Evolutionary conservation across 2,113 vertebrate genomes (phyloP), one percentile per base, ranked within the genome.

Genomic region (Procavia capensis): DNA sequence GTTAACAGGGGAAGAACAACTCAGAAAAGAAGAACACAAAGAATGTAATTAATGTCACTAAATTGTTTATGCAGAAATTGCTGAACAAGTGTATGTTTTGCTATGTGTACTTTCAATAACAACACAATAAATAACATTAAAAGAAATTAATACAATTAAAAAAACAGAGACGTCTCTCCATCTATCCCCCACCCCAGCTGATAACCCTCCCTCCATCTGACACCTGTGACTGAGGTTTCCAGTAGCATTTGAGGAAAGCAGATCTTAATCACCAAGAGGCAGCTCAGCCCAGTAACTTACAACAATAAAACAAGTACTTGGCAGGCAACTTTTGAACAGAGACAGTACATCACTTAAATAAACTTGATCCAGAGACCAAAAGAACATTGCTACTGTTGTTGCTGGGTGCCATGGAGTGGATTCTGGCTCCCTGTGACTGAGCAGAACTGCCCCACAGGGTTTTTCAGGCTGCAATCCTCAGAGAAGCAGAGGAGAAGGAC

Each of bases 301-400:
- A 96, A 83, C 34, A 9, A 72, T 9, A 90, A 85, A 78, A 39
- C n/a, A 45, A 41, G 63, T n/a, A 82, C 41, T 43, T 85, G 41
- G 72, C 31, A 92, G 85, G 63, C 76, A 93, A 39, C 63, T 75
- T 75, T 75, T 96, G 24, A 95, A 93, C 29, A 93, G 14, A n/a
- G 19, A 90, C 5, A 95, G 59, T 27, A 72, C 95, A 93, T 85
- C 22, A 88, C 76, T 90, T 79, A 88, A 92, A 89, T 81, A 82
- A 85, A 70, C 83, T 90, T 90, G 78, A 88, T 82, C 57, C 47
- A 93, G 88, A 88, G 66, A 90, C 41, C 50, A 92, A 95, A 96
- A 88, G 68, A 95, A 84, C 47, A 96, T 3, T 22, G 70, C 10
- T 36, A 68, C 14, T n/a, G 20, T 36, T 70, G 36, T 70, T 70